Evolutionary conservation across 2,797 vertebrate species (phyloP), one percentile per base, ranked within the genome.

Genomic region (Rhadinocentrus ornatus): DNA sequence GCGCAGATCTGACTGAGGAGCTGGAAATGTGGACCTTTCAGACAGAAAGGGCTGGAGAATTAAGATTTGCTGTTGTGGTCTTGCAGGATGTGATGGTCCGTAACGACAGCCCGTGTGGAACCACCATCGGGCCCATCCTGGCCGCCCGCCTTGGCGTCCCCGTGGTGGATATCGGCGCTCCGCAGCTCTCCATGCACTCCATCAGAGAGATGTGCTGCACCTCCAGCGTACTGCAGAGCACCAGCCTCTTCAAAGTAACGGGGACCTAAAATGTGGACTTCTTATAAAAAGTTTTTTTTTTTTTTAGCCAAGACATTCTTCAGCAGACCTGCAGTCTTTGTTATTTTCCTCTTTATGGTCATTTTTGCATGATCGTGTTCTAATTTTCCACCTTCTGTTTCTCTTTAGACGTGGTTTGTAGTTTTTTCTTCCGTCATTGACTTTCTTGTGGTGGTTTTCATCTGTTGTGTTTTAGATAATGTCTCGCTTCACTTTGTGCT

Each of bases 141-240:
- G 93, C 98, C 0, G 93, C 97, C 52, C 95, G 95, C 26, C 94
- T 99, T 39, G 97, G 98, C 29, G 81, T 99, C 73, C 95, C 95
- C 0, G 97, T 98, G n/a, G 84, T 96, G 85, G 98, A 99, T 78
- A 89, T 99, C 0, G 98, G 97, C 2, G 95, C 93, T 3, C 97
- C 98, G 0, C 97, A 99, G 77, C 95, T 99, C 66, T 96, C 98
- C 85, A 99, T 99, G 98, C 98, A 99, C 91, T 99, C 98, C 66
- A 96, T 99, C 91, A 92, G 97, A 27, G 98, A 99, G 94, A 99
- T 98, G 92, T 97, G 97, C 92, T 99, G 97, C 84, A 98, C 96
- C 66, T 95, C 96, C 0, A 96, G 97, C 0, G 95, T 99, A 22
- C 93, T 96, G 60, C 97, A 99, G 93, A 96, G 94, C 89, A 93